These are phyloP conservation scores for Myotis yumanensis DNA, from an alignment of 2,113 vertebrate genomes.

Conservation along the genomic window DNA sequence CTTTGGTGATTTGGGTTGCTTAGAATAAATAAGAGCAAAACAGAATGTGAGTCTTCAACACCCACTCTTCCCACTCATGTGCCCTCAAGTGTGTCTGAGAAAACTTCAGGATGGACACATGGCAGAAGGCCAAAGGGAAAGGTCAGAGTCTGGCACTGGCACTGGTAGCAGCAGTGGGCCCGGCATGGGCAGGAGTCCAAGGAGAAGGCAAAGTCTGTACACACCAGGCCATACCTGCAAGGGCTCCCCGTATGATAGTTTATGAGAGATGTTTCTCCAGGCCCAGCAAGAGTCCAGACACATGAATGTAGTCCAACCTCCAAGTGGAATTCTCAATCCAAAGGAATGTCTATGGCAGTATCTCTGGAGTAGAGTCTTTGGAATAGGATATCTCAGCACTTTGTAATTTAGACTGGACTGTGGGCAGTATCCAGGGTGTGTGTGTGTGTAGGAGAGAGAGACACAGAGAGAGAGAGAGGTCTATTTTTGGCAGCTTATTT, in stretches of 20 bases:
- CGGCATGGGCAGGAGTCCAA: neutral
- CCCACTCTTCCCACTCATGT: neutral
- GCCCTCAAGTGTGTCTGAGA: neutral
- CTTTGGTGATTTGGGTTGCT: conserved; percentile 13
- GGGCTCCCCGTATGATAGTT: neutral
- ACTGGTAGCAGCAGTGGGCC: neutral
- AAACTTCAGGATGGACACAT: neutral
- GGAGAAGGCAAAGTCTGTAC: neutral
- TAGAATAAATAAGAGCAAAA: neutral
- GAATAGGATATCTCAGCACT: neutral
- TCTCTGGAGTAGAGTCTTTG: neutral
- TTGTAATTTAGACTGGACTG: neutral
- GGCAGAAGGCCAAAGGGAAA: neutral
- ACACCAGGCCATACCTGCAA: neutral
- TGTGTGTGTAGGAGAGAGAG: neutral
- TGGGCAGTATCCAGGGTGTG: neutral
- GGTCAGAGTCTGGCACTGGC: neutral
- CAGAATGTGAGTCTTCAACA: neutral
- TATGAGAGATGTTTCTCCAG: neutral
- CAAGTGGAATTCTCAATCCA: neutral
- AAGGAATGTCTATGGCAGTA: neutral
- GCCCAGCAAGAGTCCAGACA: neutral
- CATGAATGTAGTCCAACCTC: neutral
- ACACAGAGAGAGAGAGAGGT: neutral
- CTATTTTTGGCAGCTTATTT: neutral